Evolutionary conservation across 2,797 vertebrate genomes (phyloP).

Genomic region (Varecia variegata): DNA sequence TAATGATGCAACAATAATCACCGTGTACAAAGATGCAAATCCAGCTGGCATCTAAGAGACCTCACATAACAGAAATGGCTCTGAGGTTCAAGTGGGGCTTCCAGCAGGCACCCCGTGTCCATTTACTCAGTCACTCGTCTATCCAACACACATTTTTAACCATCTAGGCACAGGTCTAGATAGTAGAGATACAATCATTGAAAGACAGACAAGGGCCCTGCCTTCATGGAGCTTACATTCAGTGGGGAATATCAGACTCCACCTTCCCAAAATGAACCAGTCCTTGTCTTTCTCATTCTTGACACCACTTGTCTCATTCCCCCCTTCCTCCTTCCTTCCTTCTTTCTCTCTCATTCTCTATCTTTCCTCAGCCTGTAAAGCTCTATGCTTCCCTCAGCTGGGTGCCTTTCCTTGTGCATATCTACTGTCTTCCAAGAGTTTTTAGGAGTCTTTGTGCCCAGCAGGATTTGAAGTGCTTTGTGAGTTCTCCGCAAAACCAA

Average conservation of each 20-base stretch:
- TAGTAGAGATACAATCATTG: not conserved
- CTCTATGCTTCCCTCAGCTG: not conserved
- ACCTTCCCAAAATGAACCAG: not conserved
- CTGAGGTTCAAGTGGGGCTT: not conserved
- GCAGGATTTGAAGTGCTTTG: not conserved
- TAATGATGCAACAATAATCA: not conserved
- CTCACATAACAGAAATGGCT: not conserved
- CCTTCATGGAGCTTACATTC: not conserved
- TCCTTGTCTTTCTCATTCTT: not conserved
- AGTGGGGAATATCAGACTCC: not conserved
- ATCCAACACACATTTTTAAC: not conserved
- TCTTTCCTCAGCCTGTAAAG: not conserved
- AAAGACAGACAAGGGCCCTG: not conserved
- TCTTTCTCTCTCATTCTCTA: not conserved
- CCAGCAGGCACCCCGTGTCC: not conserved
- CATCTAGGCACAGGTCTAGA: not conserved
- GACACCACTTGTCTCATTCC: not conserved
- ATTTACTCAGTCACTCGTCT: not conserved
- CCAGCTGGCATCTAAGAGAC: not conserved
- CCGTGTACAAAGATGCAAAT: not conserved
- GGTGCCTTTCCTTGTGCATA: not conserved
- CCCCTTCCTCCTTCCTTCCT: not conserved
- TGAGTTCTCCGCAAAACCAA: not conserved
- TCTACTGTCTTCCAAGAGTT: not conserved
- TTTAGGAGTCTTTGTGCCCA: not conserved